Conservation (phyloP, 1,140 invertebrate species). For the Cotesia typhae region DNA sequence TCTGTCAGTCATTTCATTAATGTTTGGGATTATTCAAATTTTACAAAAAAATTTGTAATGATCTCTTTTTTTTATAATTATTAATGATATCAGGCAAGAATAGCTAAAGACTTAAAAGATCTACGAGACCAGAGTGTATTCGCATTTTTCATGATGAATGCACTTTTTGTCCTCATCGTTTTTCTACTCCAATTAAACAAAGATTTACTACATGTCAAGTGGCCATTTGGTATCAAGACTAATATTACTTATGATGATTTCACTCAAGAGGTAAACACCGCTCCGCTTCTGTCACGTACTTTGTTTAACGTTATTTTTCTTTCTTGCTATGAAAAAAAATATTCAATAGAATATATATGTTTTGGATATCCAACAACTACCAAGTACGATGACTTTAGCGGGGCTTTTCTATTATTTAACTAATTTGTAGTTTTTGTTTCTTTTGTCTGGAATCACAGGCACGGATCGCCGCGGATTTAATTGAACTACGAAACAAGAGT, state of each 20-base stretch:
- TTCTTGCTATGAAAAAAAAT: not conserved
- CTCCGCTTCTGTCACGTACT: conserved; percentile 51
- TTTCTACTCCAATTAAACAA: conserved; percentile 97
- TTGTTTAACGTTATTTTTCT: no score
- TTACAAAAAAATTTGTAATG: no score
- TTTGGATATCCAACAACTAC: not conserved
- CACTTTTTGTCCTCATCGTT: conserved; percentile 97
- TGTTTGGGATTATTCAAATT: not conserved
- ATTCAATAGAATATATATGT: not conserved
- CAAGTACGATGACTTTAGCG: conserved; percentile 36
- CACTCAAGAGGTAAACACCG: conserved; percentile 83
- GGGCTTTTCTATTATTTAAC: conserved; percentile 47
- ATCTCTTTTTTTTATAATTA: conserved; percentile 9
- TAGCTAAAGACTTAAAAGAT: conserved; percentile 89
- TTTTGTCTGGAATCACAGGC: conserved; percentile 70
- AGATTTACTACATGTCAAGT: conserved; percentile 91
- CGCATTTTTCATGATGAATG: conserved; percentile 97
- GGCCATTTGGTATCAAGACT: conserved; percentile 92
- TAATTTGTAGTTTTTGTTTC: conserved; percentile 47
- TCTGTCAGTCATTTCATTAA: not conserved
- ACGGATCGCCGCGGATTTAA: conserved; percentile 86
- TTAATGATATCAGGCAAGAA: conserved; percentile 77
- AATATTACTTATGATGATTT: conserved; percentile 91
- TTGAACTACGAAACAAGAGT: conserved; percentile 93
- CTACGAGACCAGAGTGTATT: conserved; percentile 93